Evolutionary conservation across 2,113 vertebrate genomes (phyloP).

Genomic region (Pteropus alecto): DNA sequence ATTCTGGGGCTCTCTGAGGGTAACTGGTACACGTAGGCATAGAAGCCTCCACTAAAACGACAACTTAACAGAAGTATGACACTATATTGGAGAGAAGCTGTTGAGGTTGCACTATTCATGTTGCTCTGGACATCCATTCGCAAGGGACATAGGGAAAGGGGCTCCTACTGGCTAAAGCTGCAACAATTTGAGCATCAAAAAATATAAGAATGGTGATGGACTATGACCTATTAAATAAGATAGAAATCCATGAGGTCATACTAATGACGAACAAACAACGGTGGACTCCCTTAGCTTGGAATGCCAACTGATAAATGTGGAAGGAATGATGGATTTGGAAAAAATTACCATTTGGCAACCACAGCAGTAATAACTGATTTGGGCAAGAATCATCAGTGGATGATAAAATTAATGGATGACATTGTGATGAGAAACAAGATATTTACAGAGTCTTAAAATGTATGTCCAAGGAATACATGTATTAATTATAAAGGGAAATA

Average conservation of each 20-base stretch:
- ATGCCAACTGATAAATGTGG: background rate
- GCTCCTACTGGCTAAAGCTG: background rate
- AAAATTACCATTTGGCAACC: background rate
- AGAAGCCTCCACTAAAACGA: background rate
- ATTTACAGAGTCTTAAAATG: background rate
- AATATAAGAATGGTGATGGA: background rate
- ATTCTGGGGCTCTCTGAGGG: background rate
- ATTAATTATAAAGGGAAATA: background rate
- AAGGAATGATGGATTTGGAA: background rate
- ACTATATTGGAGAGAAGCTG: background rate
- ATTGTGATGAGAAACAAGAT: background rate
- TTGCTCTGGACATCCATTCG: background rate
- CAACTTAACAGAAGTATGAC: background rate
- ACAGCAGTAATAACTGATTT: background rate
- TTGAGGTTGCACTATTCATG: background rate
- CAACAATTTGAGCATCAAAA: background rate
- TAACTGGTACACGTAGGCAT: fast-evolving
- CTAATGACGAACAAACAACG: background rate
- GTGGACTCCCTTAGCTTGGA: background rate
- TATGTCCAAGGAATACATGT: background rate
- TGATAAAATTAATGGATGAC: background rate
- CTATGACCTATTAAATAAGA: background rate
- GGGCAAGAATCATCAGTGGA: background rate
- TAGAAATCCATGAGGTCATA: background rate
- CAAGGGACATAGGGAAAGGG: background rate